Evolutionary conservation across 2,113 vertebrate species (phyloP).

Genomic region (Hydrochoerus hydrochaeris): DNA sequence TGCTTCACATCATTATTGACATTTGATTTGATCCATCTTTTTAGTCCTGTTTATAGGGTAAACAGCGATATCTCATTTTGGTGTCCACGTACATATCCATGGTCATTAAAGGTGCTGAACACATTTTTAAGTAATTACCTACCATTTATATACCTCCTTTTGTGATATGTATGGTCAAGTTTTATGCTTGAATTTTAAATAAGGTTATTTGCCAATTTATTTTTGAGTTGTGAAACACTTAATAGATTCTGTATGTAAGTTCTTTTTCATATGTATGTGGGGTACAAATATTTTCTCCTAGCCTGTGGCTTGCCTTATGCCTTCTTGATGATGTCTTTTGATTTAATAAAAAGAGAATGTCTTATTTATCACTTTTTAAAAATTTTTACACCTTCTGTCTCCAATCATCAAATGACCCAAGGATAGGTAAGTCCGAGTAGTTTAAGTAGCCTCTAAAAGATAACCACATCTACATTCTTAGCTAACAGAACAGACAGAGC

Average conservation of each 20-base stretch:
- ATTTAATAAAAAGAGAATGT: not conserved
- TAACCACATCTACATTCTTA: slow-evolving; percentile 3
- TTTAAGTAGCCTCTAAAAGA: not conserved
- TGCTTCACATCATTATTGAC: not conserved
- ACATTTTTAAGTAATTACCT: not conserved
- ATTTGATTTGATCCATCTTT: slow-evolving; percentile 1
- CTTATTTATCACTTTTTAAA: not conserved
- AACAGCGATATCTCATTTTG: not conserved
- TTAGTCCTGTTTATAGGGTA: not conserved
- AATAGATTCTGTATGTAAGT: not conserved
- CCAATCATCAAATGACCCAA: not conserved
- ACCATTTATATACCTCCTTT: not conserved
- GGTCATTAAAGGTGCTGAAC: not conserved
- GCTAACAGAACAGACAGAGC: not conserved
- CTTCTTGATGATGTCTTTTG: slow-evolving; percentile 5
- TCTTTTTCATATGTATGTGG: not conserved
- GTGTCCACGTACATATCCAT: not conserved
- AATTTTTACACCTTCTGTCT: not conserved
- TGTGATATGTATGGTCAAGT: not conserved
- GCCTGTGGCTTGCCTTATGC: not conserved
- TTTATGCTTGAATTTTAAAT: slow-evolving; percentile 12
- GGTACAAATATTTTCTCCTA: not conserved
- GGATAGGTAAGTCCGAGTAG: not conserved
- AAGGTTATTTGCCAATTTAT: not conserved
- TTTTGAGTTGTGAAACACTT: not conserved